Base-by-base conservation (phyloP, 1,140 invertebrate species). In the Pseudomyrmex dendroicus region DNA sequence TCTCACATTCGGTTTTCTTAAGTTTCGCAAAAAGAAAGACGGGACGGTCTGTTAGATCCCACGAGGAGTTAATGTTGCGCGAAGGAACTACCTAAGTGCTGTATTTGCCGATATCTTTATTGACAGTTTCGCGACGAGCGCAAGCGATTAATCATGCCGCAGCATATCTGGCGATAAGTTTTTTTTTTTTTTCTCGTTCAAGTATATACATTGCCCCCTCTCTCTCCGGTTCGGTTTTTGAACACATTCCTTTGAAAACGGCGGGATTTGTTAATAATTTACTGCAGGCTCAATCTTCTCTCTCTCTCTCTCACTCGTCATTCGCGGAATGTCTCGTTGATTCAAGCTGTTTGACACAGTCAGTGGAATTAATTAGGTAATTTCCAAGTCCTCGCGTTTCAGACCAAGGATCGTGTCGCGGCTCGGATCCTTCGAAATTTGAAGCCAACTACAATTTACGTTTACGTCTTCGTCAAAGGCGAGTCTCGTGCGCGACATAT, bases 141-240 rank as follows among this genome's bases (percentile, higher is more conserved):
- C 7, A 63, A 70, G 83, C 73, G 85, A 88, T 88, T 88, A 88
- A 88, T 88, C 87, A 87, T 56, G 52, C 48, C 15, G 52, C 46
- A 70, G 57, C 83, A 67, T 73, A 70, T 61, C 54, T 56, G 62
- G 83, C 80, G 86, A 87, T 88, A 88, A 88, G 76, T 20, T 85
- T 87, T 88, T 20, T 88, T 20, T 85, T 87, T 88, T 20, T 88
- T 87, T 35, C 84, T 52, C 63, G 77, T 68, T n/a, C 12, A 48
- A 85, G 76, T 82, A 82, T 35, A 35, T 35, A 35, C 35, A 35
- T 35, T 35, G 35, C 35, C 35, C 0, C 56, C 46, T 73, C 54
- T 25, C 66, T 20, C 62, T 20, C 22, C 35, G 68, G 35, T 35
- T 74, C 48, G n/a, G 20, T n/a, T n/a, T 66, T 22, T 15, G n/a